Evolutionary conservation across 2,113 vertebrate species (phyloP), one percentile per base, ranked within the genome.

Genomic region (Thamnaconus septentrionalis): DNA sequence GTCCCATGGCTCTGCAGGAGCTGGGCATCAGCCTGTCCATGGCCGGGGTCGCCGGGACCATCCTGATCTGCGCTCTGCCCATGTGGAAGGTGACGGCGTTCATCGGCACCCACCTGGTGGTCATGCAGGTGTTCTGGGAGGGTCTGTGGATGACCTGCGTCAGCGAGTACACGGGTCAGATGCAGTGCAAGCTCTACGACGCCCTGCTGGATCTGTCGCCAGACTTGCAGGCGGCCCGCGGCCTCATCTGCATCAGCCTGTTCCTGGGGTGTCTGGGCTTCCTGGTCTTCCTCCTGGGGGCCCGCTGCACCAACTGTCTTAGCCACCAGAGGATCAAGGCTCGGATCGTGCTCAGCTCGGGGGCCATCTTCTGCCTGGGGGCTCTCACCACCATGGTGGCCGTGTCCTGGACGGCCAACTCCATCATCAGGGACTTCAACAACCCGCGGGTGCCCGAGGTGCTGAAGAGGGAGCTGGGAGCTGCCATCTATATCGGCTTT

Each of bases 401-500:
- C 0, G 92, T 97, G 43, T 94, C 95, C 70, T 98, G 94, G 95
- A 94, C 93, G 0, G 95, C 96, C 31, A 92, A 94, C 67, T 88
- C 76, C 85, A 89, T 97, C n/a, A 91, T 98, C 91, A 91, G 75
- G 57, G 95, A 95, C 78, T 96, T 97, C 87, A 91, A 96, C 87
- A 95, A 96, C 83, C 96, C 96, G 0, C 79, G 93, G 31, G 93
- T 95, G 50, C 94, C 94, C 0, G 89, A 95, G 66, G 94, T 94
- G 10, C 89, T 96, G 76, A 97, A 94, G 84, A 87, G 93, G 43
- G 96, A 98, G 85, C 87, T 98, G 48, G 96, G 96, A 4, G 91
- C 95, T 0, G 93, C 96, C 10, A 91, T 98, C 6, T 98, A 98
- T 53, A 75, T 96, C 0, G 96, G 96, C 74, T 97, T 95, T 90